Evolutionary conservation across 2,888 invertebrate species (phyloP).

Genomic region (Neuroscelio doddi): DNA sequence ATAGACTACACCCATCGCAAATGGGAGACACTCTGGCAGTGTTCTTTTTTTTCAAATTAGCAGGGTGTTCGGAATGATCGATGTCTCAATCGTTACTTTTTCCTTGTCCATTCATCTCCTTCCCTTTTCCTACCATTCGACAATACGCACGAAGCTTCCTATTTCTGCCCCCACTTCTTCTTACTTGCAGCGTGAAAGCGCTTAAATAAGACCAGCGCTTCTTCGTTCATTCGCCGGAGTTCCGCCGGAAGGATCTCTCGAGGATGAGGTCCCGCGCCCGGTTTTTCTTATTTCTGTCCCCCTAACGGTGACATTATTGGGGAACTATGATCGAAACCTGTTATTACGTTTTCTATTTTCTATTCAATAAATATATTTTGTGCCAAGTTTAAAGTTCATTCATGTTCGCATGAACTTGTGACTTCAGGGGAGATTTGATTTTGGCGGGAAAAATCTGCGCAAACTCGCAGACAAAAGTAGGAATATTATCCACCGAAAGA

Average conservation of each 20-base stretch:
- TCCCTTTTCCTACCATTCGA: slow-evolving; percentile 20
- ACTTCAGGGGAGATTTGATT: neutral
- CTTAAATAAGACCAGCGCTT: slow-evolving; percentile 46
- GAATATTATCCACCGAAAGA: no score
- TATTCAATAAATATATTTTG: no score
- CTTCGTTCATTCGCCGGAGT: slow-evolving; percentile 43
- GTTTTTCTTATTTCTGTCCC: slow-evolving; percentile 13
- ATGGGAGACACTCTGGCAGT: neutral
- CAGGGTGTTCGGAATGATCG: slow-evolving; percentile 5
- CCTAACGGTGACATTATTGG: neutral
- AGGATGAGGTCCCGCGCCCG: slow-evolving; percentile 34
- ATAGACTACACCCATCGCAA: neutral
- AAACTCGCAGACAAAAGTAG: slow-evolving; percentile 5
- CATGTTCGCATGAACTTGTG: no score
- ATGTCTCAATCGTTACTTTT: slow-evolving; percentile 20
- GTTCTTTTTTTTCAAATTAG: slow-evolving; percentile 10
- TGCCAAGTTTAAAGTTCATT: no score
- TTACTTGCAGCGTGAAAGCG: slow-evolving; percentile 42
- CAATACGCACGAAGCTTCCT: slow-evolving; percentile 36
- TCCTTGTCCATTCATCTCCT: slow-evolving; percentile 26
- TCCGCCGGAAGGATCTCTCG: slow-evolving; percentile 47
- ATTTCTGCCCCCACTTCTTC: slow-evolving; percentile 40
- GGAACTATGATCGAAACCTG: neutral
- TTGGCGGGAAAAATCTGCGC: slow-evolving; percentile 7
- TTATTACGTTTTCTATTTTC: no score